Base-by-base conservation (phyloP, 2,113 vertebrate species). In the Eudyptes chrysolophus region DNA sequence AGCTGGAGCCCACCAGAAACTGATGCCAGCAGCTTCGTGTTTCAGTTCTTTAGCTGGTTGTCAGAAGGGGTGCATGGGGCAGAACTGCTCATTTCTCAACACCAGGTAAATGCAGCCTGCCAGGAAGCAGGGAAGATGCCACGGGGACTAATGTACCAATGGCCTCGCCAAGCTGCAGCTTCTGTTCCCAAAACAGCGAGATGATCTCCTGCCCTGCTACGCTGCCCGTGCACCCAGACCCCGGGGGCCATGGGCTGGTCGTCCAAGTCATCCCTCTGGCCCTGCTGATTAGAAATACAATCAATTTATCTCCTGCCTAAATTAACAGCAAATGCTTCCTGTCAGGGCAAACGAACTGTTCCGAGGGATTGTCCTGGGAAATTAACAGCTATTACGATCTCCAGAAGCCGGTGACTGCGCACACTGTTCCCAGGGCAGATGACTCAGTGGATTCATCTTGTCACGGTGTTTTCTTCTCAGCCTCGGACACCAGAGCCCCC, bases 61-160 rank as follows among this genome's bases (percentile, higher is more conserved):
- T 27, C 29, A 32, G 79, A 58, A 48, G 19, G 1, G 9, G 6
- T 6, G 9, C 6, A 2, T 16, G 65, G 36, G 27, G 32, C 12
- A 7, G 57, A 36, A 58, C 4, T 12, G 4, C 54, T 77, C 9
- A 6, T 24, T 60, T 76, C 87, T 42, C 68, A 11, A 8, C 12
- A 27, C 9, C 65, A 18, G 64, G 36, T 34, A 19, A 69, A 30
- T 0, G 1, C 62, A 72, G 71, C 21, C 32, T 84, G 22, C 16
- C 4, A 6, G 66, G 40, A 18, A 64, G 46, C 19, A 3, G 42
- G 46, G 70, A 42, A 30, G 48, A 30, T 57, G 51, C 29, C 61
- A 22, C 2, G 4, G 66, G 54, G 16, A 46, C 17, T 1, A 0
- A 5, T 0, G 13, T 11, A 18, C 40, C 17, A 5, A 25, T 10